Evolutionary conservation across 92 coral and sea anemone species (phyloP).

Genomic region (Porites divaricata): DNA sequence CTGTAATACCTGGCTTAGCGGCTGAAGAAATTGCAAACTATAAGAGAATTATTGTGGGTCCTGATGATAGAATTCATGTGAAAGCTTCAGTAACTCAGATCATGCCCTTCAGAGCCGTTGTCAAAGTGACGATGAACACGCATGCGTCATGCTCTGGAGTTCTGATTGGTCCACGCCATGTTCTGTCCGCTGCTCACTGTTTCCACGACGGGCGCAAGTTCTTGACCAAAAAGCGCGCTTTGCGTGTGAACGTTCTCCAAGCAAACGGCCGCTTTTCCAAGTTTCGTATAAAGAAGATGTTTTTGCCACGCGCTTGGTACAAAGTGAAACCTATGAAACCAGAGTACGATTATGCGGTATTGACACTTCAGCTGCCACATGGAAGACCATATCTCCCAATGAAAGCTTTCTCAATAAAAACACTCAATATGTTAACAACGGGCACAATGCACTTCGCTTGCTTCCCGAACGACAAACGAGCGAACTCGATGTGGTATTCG

Average conservation of each 20-base stretch:
- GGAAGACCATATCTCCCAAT: constrained; percentile 35
- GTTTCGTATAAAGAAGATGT: constrained; percentile 22
- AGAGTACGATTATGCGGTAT: constrained; percentile 42
- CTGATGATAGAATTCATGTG: constrained; percentile 34
- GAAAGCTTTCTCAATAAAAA: constrained; percentile 23
- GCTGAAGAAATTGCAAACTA: not conserved
- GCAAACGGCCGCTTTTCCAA: constrained; percentile 21
- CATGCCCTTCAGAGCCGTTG: constrained; percentile 42
- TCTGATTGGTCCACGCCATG: constrained; percentile 48
- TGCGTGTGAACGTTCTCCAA: constrained; percentile 30
- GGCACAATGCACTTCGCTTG: constrained; percentile 39
- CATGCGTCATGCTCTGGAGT: constrained; percentile 28
- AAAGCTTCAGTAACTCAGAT: not conserved
- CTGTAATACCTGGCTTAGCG: not conserved
- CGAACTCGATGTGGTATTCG: constrained; percentile 48
- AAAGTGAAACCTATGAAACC: constrained; percentile 3
- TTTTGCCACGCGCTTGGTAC: constrained; percentile 35
- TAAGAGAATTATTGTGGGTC: constrained; percentile 30
- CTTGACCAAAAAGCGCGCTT: not conserved
- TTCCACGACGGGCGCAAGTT: constrained; percentile 22
- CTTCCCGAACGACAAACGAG: constrained; percentile 37
- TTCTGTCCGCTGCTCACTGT: constrained; percentile 48
- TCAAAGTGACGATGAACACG: constrained; percentile 24
- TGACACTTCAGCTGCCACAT: constrained; percentile 29
- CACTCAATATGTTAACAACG: not conserved